phyloP scores from a whole-genome alignment of 2,888 invertebrate genomes.

The Arge pagana region DNA sequence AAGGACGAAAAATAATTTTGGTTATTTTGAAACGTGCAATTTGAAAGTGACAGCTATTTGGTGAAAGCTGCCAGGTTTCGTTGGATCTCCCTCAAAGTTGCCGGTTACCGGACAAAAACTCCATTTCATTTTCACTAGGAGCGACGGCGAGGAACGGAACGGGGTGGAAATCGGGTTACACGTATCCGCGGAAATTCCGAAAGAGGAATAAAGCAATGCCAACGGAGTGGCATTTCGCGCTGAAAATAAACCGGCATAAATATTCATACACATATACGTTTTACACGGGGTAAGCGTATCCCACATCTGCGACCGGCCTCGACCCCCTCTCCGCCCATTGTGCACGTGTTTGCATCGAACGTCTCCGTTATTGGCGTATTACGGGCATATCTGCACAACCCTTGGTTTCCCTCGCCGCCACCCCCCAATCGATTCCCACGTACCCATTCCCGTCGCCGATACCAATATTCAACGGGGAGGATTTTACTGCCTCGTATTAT shows the following conservation, averaged over 20 bases:
- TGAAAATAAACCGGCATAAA: background rate
- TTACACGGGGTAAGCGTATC: background rate
- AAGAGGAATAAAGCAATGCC: background rate
- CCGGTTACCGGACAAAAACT: too few relatives aligned
- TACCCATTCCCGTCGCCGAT: background rate
- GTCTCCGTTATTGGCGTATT: constrained; percentile 15
- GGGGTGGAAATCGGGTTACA: too few relatives aligned
- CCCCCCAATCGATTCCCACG: background rate
- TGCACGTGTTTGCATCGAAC: constrained; percentile 7
- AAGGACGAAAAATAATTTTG: too few relatives aligned
- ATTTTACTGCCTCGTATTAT: too few relatives aligned
- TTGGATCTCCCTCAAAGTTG: too few relatives aligned
- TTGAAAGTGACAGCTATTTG: too few relatives aligned
- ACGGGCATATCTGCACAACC: constrained; percentile 6
- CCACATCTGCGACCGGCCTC: background rate
- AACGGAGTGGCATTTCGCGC: background rate
- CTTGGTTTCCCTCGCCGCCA: background rate
- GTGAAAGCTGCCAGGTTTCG: too few relatives aligned
- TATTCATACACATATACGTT: background rate
- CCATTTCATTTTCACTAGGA: too few relatives aligned
- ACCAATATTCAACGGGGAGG: too few relatives aligned
- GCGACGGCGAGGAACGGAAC: too few relatives aligned
- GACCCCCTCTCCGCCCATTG: background rate
- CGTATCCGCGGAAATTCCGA: background rate
- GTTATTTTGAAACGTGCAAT: too few relatives aligned